These are phyloP conservation scores for Leptinotarsa rubiginosa DNA, from an alignment of 2,888 invertebrate genomes.

Conservation along the genomic window DNA sequence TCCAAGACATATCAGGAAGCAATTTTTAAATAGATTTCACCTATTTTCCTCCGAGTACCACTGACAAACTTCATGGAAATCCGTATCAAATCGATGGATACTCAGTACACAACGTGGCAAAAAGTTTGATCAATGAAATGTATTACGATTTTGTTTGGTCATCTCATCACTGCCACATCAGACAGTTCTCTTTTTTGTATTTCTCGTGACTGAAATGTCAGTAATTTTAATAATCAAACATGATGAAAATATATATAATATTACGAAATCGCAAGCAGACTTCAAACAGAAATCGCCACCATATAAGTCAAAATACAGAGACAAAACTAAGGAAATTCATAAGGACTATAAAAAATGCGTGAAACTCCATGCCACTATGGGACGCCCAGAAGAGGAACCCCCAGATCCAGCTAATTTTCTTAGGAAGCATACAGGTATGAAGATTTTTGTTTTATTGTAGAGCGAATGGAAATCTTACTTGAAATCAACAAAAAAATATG, in stretches of 20 bases:
- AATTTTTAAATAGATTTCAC: too few relatives aligned
- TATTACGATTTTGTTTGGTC: not conserved
- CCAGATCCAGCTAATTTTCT: constrained; percentile 73
- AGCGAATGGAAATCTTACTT: too few relatives aligned
- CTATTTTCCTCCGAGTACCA: too few relatives aligned
- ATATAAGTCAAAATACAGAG: constrained; percentile 69
- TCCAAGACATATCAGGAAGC: too few relatives aligned
- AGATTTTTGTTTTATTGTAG: too few relatives aligned
- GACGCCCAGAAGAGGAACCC: constrained; percentile 73
- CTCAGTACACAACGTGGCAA: not conserved
- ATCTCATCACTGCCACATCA: not conserved
- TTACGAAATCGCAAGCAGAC: constrained; percentile 62
- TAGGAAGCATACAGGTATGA: constrained; percentile 67
- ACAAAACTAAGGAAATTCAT: constrained; percentile 57
- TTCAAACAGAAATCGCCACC: constrained; percentile 67
- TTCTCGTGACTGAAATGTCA: constrained; percentile 69
- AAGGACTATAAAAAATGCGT: constrained; percentile 56
- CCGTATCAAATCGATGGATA: too few relatives aligned
- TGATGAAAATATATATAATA: constrained; percentile 75
- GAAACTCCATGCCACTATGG: constrained; percentile 74
- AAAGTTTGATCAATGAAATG: constrained; percentile 22
- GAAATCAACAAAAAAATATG: too few relatives aligned
- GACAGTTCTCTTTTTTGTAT: not conserved
- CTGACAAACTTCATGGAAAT: too few relatives aligned
- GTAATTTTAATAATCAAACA: constrained; percentile 75